Conservation (phyloP, 2,888 invertebrate genomes). For the Nymphalis polychloros region DNA sequence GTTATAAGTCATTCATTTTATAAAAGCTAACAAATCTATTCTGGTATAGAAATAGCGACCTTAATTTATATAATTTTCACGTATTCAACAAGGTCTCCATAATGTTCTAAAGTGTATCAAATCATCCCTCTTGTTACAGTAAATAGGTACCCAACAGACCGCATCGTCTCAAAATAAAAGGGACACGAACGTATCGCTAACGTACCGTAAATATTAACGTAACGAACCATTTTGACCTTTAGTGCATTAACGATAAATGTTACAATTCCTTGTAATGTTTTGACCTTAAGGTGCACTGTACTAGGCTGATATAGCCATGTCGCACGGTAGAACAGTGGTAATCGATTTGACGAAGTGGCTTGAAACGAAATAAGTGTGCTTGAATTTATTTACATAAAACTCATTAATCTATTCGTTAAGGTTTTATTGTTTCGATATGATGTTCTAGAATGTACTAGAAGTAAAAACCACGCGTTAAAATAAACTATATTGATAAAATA, state of each 20-base stretch:
- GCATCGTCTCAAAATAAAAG: constrained; percentile 54
- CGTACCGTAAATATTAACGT: constrained; percentile 11
- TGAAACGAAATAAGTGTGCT: constrained; percentile 12
- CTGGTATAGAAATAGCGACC: too few species aligned
- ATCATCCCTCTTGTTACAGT: constrained; percentile 30
- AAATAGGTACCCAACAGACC: constrained; percentile 45
- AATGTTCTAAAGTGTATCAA: constrained; percentile 30
- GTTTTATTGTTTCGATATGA: not conserved
- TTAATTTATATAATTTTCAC: not conserved
- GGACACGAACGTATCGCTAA: constrained; percentile 42
- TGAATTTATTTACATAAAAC: not conserved
- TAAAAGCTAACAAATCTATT: too few species aligned
- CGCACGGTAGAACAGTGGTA: constrained; percentile 24
- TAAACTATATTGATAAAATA: too few species aligned
- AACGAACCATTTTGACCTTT: constrained; percentile 5
- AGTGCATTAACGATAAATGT: not conserved
- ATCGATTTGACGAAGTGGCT: constrained; percentile 33
- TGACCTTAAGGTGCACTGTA: constrained; percentile 10
- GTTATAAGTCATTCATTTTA: too few species aligned
- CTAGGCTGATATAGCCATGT: constrained; percentile 20
- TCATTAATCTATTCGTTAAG: not conserved
- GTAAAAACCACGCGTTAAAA: too few species aligned
- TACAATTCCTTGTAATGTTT: not conserved
- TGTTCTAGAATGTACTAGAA: too few species aligned
- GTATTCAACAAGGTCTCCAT: constrained; percentile 11